Conservation (phyloP, 2,888 invertebrate genomes). For the Chymomyza amoena region DNA sequence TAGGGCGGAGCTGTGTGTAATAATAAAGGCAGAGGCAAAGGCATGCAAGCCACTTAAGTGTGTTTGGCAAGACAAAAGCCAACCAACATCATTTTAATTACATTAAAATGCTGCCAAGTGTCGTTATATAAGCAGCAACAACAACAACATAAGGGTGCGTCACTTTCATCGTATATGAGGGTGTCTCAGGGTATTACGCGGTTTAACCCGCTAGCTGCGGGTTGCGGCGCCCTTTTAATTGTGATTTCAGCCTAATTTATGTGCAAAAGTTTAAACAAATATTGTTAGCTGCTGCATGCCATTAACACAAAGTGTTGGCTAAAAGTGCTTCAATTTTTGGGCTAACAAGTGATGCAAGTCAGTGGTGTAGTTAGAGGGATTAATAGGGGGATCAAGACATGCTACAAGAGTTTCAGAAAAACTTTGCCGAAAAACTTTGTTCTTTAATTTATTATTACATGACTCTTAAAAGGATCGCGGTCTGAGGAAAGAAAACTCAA, state of each 20-base stretch:
- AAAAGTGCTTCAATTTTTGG: neutral
- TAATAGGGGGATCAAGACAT: no score
- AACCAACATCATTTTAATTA: slow-evolving; percentile 24
- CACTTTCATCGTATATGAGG: slow-evolving; percentile 19
- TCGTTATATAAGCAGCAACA: neutral
- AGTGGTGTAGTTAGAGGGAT: no score
- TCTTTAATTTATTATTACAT: no score
- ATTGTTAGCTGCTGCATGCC: neutral
- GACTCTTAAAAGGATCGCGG: no score
- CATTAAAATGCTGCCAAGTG: slow-evolving; percentile 13
- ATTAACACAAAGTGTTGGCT: neutral
- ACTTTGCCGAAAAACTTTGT: no score
- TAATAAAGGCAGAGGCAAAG: neutral
- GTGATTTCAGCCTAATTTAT: slow-evolving; percentile 39
- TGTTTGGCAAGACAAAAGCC: neutral
- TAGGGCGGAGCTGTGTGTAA: no score
- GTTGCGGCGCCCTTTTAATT: neutral
- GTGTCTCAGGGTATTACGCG: neutral
- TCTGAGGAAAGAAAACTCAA: no score
- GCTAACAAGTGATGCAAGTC: neutral
- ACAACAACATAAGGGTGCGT: slow-evolving; percentile 11
- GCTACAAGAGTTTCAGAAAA: no score
- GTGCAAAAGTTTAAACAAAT: slow-evolving; percentile 18
- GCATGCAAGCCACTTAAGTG: neutral
- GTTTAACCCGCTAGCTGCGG: slow-evolving; percentile 4